Evolutionary conservation across 2,888 invertebrate species (phyloP).

Genomic region (Cantharis flavilabris): DNA sequence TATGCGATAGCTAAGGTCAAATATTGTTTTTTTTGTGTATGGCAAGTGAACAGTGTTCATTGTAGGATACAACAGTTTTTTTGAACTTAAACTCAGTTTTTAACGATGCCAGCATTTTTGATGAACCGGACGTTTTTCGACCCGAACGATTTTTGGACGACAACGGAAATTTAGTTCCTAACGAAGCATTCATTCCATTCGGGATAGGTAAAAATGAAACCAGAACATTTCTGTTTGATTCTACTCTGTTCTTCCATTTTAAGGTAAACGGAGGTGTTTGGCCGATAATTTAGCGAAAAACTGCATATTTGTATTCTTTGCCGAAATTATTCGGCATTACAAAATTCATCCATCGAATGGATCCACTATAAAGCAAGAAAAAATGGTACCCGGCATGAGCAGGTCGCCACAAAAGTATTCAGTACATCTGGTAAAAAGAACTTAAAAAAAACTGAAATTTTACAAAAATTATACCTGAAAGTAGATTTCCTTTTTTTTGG

Average conservation of each 20-base stretch:
- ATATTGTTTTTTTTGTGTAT: background rate
- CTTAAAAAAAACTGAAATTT: background rate
- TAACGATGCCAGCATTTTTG: constrained; percentile 62
- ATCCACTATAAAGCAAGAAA: constrained; percentile 52
- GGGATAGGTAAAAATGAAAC: constrained; percentile 49
- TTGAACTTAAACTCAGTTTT: constrained; percentile 58
- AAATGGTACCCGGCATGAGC: constrained; percentile 61
- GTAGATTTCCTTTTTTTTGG: background rate
- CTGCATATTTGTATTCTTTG: constrained; percentile 65
- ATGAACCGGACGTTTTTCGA: constrained; percentile 64
- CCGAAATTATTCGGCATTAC: constrained; percentile 63
- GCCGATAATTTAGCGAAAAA: constrained; percentile 67
- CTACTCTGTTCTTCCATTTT: constrained; percentile 35
- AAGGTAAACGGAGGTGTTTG: constrained; percentile 67
- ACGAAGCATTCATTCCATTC: constrained; percentile 51
- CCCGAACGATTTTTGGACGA: constrained; percentile 67
- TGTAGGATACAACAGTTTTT: constrained; percentile 49
- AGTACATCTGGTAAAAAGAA: constrained; percentile 23
- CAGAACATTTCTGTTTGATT: background rate
- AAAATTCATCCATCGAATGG: constrained; percentile 55
- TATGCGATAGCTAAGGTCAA: constrained; percentile 56
- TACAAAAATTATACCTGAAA: background rate
- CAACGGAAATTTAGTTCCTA: constrained; percentile 43
- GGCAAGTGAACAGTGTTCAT: constrained; percentile 3
- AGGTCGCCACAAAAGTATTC: constrained; percentile 62